A percentile compares a stretch with the other conserved stretches of the same genome.
Conservation (phyloP, 92 coral and sea anemone genomes). For the Heteractis magnifica region DNA sequence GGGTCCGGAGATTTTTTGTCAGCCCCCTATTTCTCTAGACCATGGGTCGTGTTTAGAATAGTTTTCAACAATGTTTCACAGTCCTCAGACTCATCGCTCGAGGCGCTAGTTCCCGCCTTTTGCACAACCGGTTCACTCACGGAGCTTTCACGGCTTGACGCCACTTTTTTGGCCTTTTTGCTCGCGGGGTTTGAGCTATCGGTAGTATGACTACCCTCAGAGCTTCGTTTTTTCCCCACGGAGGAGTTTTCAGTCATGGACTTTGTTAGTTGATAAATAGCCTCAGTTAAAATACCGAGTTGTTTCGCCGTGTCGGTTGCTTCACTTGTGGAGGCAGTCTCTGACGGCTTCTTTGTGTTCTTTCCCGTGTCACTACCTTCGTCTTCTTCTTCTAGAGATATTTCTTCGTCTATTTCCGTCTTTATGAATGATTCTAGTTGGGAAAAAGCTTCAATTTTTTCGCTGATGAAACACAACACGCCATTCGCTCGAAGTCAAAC, state of each 20-base stretch:
- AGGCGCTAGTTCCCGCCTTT: background rate
- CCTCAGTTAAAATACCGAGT: background rate
- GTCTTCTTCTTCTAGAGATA: no score
- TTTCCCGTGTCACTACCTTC: background rate
- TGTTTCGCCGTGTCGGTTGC: background rate
- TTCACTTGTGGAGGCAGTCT: background rate
- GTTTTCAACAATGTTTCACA: background rate
- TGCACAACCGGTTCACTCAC: slow-evolving; percentile 15
- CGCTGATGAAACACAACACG: no score
- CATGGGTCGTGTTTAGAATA: background rate
- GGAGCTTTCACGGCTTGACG: background rate
- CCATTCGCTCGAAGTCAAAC: no score
- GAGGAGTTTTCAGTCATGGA: background rate
- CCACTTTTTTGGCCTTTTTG: slow-evolving; percentile 5
- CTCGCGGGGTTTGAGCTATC: slow-evolving; percentile 12
- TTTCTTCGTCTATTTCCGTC: no score
- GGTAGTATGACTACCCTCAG: background rate
- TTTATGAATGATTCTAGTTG: no score
- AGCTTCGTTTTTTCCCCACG: background rate
- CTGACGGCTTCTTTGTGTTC: background rate
- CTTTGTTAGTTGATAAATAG: background rate
- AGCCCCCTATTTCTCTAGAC: slow-evolving; percentile 3
- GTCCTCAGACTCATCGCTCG: slow-evolving; percentile 14
- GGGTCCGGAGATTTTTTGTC: background rate
- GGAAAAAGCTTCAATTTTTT: no score